These are phyloP conservation scores for Sitobion miscanthi DNA, from an alignment of 1,140 invertebrate genomes.

Conservation along the genomic window DNA sequence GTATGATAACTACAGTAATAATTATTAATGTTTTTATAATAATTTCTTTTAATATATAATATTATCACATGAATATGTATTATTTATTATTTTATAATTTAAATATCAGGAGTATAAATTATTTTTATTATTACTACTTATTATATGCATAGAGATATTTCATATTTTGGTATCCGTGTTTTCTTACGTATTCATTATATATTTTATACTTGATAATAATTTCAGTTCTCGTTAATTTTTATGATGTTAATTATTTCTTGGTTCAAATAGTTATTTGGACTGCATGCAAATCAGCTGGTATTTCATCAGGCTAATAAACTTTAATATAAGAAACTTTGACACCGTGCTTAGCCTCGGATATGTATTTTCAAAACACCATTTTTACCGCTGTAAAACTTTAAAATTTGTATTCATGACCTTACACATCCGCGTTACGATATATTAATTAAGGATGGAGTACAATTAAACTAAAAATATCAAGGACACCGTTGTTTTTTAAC, in stretches of 20 bases:
- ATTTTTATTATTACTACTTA: background rate
- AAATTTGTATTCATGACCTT: background rate
- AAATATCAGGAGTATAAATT: background rate
- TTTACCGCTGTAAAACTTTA: background rate
- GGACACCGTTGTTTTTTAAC: background rate
- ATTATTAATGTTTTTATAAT: background rate
- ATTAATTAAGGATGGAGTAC: background rate
- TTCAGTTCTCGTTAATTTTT: background rate
- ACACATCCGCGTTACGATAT: background rate
- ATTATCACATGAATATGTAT: background rate
- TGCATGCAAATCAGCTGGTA: background rate
- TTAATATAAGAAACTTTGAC: constrained; percentile 14
- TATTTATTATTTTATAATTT: background rate
- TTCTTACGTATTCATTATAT: background rate
- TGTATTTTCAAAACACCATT: background rate
- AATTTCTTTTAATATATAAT: background rate
- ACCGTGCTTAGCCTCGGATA: background rate
- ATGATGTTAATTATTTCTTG: background rate
- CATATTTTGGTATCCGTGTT: background rate
- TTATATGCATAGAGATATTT: background rate
- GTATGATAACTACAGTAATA: background rate
- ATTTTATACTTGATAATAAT: background rate
- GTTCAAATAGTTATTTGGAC: background rate
- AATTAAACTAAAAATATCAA: background rate
- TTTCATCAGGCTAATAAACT: background rate